These are phyloP conservation scores for Drosophila leontia DNA, from an alignment of 1,140 invertebrate genomes.

Conservation along the genomic window DNA sequence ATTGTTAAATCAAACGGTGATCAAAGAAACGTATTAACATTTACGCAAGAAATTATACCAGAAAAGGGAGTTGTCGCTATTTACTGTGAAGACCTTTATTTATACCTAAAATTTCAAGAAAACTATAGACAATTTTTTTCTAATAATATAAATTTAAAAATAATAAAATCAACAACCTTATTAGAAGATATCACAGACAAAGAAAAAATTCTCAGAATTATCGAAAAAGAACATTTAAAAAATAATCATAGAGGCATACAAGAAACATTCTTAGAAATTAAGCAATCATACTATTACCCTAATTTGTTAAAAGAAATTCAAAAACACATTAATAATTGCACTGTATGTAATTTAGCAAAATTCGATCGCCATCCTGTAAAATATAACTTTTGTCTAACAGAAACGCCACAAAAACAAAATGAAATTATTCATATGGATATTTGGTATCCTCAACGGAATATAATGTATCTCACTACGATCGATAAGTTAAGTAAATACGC, in stretches of 20 bases:
- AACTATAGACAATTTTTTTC: neutral
- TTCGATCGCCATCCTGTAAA: neutral
- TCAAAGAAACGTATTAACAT: neutral
- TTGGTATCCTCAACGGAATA: too few species aligned
- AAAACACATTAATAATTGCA: neutral
- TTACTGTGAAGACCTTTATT: neutral
- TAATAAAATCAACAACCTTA: neutral
- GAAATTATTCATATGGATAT: neutral
- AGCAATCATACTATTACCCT: neutral
- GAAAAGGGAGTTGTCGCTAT: neutral
- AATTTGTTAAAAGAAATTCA: neutral
- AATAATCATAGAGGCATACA: neutral
- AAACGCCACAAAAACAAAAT: neutral
- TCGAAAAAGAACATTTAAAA: neutral
- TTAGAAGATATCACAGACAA: neutral
- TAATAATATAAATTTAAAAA: too few species aligned
- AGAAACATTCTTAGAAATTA: neutral
- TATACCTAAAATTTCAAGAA: neutral
- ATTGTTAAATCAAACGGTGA: neutral
- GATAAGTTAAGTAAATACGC: neutral
- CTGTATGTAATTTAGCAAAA: neutral
- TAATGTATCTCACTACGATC: neutral
- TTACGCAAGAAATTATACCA: neutral
- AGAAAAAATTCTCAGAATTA: neutral
- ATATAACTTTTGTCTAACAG: neutral